Percentiles rank a stretch among this genome's conserved stretches.
Evolutionary conservation across 2,797 vertebrate genomes (phyloP).

Genomic region (Labroides dimidiatus): DNA sequence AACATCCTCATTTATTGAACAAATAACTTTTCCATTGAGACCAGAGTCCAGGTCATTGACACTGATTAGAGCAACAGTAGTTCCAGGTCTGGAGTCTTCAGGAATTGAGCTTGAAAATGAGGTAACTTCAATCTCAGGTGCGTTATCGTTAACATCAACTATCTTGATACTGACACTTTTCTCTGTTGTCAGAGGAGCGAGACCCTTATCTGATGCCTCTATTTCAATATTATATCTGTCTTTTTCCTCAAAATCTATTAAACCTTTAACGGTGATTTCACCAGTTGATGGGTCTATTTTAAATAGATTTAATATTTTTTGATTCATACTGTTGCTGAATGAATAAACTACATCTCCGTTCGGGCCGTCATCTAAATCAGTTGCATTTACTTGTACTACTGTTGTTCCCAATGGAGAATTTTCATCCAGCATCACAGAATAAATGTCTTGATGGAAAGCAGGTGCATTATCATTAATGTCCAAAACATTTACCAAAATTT

Average conservation of each 20-base stretch:
- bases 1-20: slow-evolving; percentile 46
- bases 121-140: slow-evolving; percentile 74
- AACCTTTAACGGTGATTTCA: too few species aligned
- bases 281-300: too few species aligned
- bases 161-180: slow-evolving; percentile 53
- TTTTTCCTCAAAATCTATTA: too few species aligned
- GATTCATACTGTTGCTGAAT: too few species aligned
- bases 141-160: slow-evolving; percentile 67
- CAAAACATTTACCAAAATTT: slow-evolving; percentile 50
- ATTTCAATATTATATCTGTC: slow-evolving; percentile 49
- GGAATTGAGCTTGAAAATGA: slow-evolving; percentile 75
- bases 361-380: too few species aligned
- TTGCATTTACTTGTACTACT: too few species aligned
- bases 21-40: slow-evolving; percentile 78
- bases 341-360: too few species aligned
- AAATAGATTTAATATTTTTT: too few species aligned
- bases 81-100: slow-evolving; percentile 82
- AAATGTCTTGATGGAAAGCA: slow-evolving; percentile 46
- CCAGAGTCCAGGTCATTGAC: slow-evolving; percentile 83
- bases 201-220: slow-evolving; percentile 58
- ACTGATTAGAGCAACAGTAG: slow-evolving; percentile 86
- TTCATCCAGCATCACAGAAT: slow-evolving; percentile 34
- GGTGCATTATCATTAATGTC: slow-evolving; percentile 76
- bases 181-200: slow-evolving; percentile 20
- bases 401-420: too few species aligned